Percentiles rank a stretch among this genome's conserved stretches.
phyloP scores from a whole-genome alignment of 1,140 invertebrate species.

The Gryllus bimaculatus region DNA sequence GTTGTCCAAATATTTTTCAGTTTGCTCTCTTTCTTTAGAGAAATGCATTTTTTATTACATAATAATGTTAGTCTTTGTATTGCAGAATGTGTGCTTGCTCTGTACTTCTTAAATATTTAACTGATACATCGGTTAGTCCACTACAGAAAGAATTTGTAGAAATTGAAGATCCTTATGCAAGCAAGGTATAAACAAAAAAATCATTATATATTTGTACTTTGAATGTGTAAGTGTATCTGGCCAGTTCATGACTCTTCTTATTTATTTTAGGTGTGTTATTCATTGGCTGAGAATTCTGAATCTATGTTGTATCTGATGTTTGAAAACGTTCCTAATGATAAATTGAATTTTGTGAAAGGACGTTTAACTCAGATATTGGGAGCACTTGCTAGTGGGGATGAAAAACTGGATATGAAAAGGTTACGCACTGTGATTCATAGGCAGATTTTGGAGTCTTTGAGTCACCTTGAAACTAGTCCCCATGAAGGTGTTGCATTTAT shows the following conservation, averaged over 20 bases:
- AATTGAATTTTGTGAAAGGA: slow-evolving; percentile 52
- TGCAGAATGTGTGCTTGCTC: slow-evolving; percentile 47
- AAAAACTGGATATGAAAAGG: slow-evolving; percentile 63
- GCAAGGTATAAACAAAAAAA: slow-evolving; percentile 42
- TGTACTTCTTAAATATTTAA: slow-evolving; percentile 74
- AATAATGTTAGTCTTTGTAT: slow-evolving; percentile 26
- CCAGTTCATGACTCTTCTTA: slow-evolving; percentile 2
- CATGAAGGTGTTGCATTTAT: slow-evolving; percentile 64
- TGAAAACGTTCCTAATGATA: slow-evolving; percentile 62
- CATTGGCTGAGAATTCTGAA: slow-evolving; percentile 59
- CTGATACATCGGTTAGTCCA: slow-evolving; percentile 73
- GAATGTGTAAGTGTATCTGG: background rate
- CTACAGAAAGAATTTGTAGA: slow-evolving; percentile 78
- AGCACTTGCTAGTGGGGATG: slow-evolving; percentile 38
- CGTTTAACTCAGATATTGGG: slow-evolving; percentile 48
- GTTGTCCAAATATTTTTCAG: background rate
- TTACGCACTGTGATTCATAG: slow-evolving; percentile 62
- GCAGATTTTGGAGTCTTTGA: slow-evolving; percentile 59
- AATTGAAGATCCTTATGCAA: slow-evolving; percentile 69
- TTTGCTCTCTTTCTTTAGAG: no score
- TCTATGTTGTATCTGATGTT: slow-evolving; percentile 60
- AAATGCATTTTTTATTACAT: no score
- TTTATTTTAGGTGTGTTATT: slow-evolving; percentile 51
- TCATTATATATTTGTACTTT: slow-evolving; percentile 17
- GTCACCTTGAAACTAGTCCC: slow-evolving; percentile 62